Percentiles rank a stretch among this genome's conserved stretches.
These are phyloP conservation scores for Cantharis nigra DNA, from an alignment of 2,888 invertebrate species.

Conservation along the genomic window DNA sequence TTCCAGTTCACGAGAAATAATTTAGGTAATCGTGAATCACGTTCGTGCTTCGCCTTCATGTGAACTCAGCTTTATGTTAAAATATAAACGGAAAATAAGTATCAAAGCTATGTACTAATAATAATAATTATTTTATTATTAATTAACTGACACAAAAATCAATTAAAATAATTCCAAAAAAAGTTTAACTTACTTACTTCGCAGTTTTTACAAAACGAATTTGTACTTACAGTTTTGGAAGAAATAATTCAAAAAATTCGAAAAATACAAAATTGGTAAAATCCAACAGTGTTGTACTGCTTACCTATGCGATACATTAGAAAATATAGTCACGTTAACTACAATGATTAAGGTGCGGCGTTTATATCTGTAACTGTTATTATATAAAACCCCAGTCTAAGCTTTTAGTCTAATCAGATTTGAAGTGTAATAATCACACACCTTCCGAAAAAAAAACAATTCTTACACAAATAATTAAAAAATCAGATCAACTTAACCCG, in stretches of 20 bases:
- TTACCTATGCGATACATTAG: neutral
- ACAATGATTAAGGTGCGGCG: slow-evolving; percentile 14
- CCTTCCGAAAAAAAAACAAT: neutral
- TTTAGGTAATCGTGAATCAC: neutral
- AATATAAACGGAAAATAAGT: no score
- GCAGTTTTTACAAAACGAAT: neutral
- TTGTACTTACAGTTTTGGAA: neutral
- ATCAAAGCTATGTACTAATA: no score
- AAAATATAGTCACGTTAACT: slow-evolving; percentile 15
- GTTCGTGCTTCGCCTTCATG: neutral
- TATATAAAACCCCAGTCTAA: slow-evolving; percentile 15
- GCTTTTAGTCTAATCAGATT: slow-evolving; percentile 13
- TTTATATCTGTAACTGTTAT: slow-evolving; percentile 10
- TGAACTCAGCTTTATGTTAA: neutral
- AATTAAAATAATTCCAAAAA: no score
- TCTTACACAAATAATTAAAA: neutral
- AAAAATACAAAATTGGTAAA: neutral
- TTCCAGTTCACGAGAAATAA: neutral
- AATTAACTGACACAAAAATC: no score
- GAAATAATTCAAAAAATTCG: neutral
- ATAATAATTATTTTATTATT: no score
- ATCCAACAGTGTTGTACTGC: neutral
- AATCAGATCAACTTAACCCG: no score
- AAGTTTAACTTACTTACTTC: no score
- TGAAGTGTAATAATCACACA: slow-evolving; percentile 7